A percentile compares a stretch with the other conserved stretches of the same genome.
Evolutionary conservation across 2,797 vertebrate genomes (phyloP).

Genomic region (Myotis pilosus): DNA sequence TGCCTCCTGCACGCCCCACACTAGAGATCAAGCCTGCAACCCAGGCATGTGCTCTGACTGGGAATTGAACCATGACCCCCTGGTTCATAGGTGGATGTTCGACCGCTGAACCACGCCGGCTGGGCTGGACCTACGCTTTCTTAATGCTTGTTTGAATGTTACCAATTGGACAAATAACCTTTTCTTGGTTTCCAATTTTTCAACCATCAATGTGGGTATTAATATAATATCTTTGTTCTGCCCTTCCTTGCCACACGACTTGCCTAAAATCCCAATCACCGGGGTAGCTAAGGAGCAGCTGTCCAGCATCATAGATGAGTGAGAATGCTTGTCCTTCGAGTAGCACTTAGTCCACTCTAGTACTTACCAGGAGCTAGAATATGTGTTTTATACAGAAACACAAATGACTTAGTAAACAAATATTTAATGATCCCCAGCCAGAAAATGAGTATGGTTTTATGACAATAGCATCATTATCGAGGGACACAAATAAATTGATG

Average conservation of each 20-base stretch:
- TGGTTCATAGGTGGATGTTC: too few species aligned
- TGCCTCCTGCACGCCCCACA: neutral
- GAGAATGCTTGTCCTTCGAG: slow-evolving; percentile 2
- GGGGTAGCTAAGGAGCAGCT: neutral
- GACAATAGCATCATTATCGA: slow-evolving; percentile 22
- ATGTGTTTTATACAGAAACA: slow-evolving; percentile 2
- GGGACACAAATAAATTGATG: slow-evolving; percentile 5
- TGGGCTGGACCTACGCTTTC: neutral
- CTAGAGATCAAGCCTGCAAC: neutral
- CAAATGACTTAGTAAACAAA: slow-evolving; percentile 42
- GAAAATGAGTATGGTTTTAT: slow-evolving; percentile 38
- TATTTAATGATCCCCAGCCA: slow-evolving; percentile 4
- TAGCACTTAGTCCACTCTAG: neutral
- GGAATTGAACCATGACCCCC: neutral
- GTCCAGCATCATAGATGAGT: neutral
- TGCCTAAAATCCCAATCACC: neutral
- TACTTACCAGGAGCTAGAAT: slow-evolving; percentile 6
- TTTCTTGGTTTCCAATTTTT: neutral
- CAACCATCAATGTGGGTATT: neutral
- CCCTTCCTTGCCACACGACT: neutral
- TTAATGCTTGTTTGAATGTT: slow-evolving; percentile 7
- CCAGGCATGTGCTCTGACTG: neutral
- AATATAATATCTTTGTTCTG: neutral
- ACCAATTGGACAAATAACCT: neutral
- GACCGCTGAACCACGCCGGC: neutral